Conservation (phyloP, 1,140 invertebrate genomes). For the Drosophila eugracilis region DNA sequence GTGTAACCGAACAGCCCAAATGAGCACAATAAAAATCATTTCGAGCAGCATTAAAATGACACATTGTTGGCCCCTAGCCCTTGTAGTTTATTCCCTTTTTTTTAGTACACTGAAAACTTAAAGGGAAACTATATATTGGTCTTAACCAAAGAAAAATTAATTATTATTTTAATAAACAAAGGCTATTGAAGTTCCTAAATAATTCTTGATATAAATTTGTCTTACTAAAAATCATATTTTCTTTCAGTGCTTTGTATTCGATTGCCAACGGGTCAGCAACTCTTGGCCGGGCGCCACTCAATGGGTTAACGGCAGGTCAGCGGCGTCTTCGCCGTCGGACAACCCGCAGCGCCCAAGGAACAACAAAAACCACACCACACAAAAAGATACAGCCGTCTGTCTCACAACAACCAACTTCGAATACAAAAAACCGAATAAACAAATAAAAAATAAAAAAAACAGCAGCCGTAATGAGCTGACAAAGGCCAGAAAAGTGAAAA, state of each 20-base stretch:
- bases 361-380: conserved; percentile 12
- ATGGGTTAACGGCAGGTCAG: conserved; percentile 43
- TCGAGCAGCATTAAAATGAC: conserved; percentile 72
- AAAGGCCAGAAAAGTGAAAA: conserved; percentile 34
- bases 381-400: not conserved
- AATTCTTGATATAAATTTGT: not conserved
- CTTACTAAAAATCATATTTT: conserved; percentile 1
- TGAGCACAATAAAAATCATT: conserved; percentile 69
- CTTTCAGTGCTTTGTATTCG: conserved; percentile 3
- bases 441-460: conserved; percentile 9
- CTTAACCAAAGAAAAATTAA: not conserved
- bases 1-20: conserved; percentile 49
- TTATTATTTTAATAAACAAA: too few species aligned
- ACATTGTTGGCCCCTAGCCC: conserved; percentile 49
- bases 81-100: conserved; percentile 1
- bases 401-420: not conserved
- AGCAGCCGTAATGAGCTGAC: conserved; percentile 50
- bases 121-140: too few species aligned
- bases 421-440: not conserved
- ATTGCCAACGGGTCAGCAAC: conserved; percentile 35
- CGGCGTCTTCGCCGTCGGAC: conserved; percentile 26
- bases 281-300: conserved; percentile 43
- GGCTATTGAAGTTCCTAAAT: not conserved
- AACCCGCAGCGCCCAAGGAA: conserved; percentile 30
- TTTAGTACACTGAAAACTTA: conserved; percentile 7